Evolutionary conservation across 1,140 invertebrate genomes (phyloP), one percentile per base, ranked within the genome.

Genomic region (Pantala flavescens): DNA sequence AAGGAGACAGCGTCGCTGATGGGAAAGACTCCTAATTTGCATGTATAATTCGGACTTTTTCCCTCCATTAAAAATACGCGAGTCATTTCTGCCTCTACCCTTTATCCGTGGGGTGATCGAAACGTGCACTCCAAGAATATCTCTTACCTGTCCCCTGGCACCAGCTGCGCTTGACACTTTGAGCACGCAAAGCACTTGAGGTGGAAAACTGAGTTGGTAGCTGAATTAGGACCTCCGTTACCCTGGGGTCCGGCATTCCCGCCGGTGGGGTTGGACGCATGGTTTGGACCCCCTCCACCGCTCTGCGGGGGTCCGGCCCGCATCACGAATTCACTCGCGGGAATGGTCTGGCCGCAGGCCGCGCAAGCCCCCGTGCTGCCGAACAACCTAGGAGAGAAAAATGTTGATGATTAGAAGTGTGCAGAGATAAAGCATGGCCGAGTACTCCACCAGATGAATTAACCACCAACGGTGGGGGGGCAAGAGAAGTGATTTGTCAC

Each of bases 121-220:
- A 36, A 36, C 28, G 28, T 36, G 28, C 28, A 36, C 28, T 36
- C 28, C 28, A 36, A 36, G 28, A 36, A 36, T 70, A 23, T 76
- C 55, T 77, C 81, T 84, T 82, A 91, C 88, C 93, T 90, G 87
- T 96, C 94, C 77, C 95, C 95, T 76, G 92, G 89, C 80, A 91
- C 88, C 77, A 97, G 89, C 83, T 90, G 90, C 78, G 88, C 87
- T 77, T 92, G 90, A 82, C 95, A 97, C 82, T 95, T 95, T 82
- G 91, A 93, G 86, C 95, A 97, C 77, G 90, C 88, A 86, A 97
- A 97, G 85, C 94, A 97, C 85, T 94, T 95, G 83, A 95, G 87
- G 87, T 97, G 94, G 88, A 95, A 97, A 79, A 96, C 93, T 83
- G 87, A 84, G 77, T 63, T 63, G 49, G 49, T 63, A 19, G 49